Evolutionary conservation across 2,888 invertebrate species (phyloP).

Genomic region (Orgyia antiqua): DNA sequence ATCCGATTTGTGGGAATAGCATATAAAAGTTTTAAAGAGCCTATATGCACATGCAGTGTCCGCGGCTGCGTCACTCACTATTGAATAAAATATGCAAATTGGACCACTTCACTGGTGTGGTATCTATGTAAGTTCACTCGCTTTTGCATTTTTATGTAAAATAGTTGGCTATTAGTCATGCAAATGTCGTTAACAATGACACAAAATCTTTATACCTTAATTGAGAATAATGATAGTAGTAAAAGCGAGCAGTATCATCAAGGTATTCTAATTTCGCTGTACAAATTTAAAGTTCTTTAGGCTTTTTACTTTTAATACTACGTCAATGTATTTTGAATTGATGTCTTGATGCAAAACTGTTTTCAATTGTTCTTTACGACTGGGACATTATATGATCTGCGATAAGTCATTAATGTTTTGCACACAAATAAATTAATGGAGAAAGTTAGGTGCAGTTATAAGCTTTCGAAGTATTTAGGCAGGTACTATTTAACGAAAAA

Average conservation of each 20-base stretch:
- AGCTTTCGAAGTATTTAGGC: constrained; percentile 50
- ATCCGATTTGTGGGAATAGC: constrained; percentile 70
- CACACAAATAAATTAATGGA: constrained; percentile 54
- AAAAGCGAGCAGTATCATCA: no score
- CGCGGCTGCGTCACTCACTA: constrained; percentile 57
- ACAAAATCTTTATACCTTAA: constrained; percentile 32
- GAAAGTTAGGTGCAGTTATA: constrained; percentile 54
- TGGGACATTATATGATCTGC: constrained; percentile 54
- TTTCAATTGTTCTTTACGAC: constrained; percentile 59
- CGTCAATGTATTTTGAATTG: constrained; percentile 40
- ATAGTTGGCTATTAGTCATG: constrained; percentile 66
- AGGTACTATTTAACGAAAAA: no score
- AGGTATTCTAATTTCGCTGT: constrained; percentile 32
- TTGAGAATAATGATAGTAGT: no score
- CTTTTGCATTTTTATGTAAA: constrained; percentile 74
- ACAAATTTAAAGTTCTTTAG: constrained; percentile 10
- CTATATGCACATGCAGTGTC: constrained; percentile 56
- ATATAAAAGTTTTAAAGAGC: constrained; percentile 70
- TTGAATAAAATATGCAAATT: constrained; percentile 77
- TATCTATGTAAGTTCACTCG: constrained; percentile 61
- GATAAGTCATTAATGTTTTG: constrained; percentile 48
- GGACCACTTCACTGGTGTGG: constrained; percentile 65
- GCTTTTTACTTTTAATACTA: constrained; percentile 13
- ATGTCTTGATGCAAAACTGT: constrained; percentile 36
- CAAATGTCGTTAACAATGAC: constrained; percentile 67